These are phyloP conservation scores for Agapetus fuscipes DNA, from an alignment of 2,888 invertebrate species.

Conservation along the genomic window DNA sequence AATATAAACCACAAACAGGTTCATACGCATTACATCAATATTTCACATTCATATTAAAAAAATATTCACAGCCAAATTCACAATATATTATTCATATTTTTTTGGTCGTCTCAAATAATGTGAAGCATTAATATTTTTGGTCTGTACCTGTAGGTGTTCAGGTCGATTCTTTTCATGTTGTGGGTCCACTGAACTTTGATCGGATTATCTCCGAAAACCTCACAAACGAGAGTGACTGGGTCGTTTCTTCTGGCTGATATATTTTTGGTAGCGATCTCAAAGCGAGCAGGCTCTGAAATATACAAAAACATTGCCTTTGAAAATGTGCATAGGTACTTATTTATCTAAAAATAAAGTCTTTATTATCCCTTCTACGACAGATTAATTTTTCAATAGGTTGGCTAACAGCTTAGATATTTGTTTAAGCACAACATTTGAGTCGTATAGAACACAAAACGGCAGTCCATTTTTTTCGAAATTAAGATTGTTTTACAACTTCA, in stretches of 20 bases:
- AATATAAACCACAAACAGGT: no score
- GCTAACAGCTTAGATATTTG: neutral
- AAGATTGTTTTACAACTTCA: no score
- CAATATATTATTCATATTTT: neutral
- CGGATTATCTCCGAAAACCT: constrained; percentile 74
- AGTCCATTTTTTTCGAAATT: no score
- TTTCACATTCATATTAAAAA: no score
- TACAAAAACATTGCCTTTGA: neutral
- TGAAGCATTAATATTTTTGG: neutral
- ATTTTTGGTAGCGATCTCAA: constrained; percentile 64
- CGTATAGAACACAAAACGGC: no score
- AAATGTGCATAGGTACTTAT: neutral
- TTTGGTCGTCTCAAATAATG: neutral
- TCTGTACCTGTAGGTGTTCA: constrained; percentile 50
- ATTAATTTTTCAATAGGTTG: neutral
- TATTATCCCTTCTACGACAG: no score
- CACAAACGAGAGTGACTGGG: constrained; percentile 62
- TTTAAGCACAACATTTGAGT: no score
- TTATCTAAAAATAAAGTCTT: no score
- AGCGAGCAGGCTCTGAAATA: constrained; percentile 61
- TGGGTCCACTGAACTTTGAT: constrained; percentile 74
- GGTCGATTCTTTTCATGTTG: constrained; percentile 59
- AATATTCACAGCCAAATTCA: no score
- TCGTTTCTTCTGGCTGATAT: constrained; percentile 67
- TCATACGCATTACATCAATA: no score